Evolutionary conservation across 2,797 vertebrate species (phyloP).

Genomic region (Emys orbicularis): DNA sequence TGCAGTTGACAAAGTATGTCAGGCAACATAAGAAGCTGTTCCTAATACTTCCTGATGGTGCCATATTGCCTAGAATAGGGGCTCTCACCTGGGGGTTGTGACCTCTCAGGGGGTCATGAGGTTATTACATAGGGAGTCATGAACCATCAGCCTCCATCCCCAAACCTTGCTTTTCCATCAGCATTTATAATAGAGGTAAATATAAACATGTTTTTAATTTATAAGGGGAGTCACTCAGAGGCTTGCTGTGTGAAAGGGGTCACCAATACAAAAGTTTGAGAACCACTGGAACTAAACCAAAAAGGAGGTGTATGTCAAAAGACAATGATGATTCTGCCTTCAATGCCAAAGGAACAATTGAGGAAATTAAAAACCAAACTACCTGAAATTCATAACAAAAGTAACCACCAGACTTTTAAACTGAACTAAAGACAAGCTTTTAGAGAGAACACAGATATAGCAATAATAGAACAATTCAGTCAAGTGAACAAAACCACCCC

Average conservation of each 20-base stretch:
- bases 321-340: conserved; percentile 46
- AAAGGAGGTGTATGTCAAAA: conserved; percentile 1
- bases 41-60: conserved; percentile 66
- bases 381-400: neutral
- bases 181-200: too few relatives aligned
- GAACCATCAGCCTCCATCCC: too few relatives aligned
- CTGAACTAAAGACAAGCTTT: conserved; percentile 35
- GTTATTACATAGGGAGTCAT: too few relatives aligned
- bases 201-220: too few relatives aligned
- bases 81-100: too few relatives aligned
- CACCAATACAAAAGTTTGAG: too few relatives aligned
- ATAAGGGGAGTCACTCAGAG: too few relatives aligned
- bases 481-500: neutral
- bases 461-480: neutral
- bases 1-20: conserved; percentile 53
- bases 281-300: neutral
- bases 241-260: too few relatives aligned
- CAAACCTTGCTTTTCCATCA: too few relatives aligned
- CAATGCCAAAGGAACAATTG: conserved; percentile 13
- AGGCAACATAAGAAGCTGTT: conserved; percentile 65
- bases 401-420: conserved; percentile 32
- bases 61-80: conserved; percentile 53
- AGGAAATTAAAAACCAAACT: conserved; percentile 24
- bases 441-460: conserved; percentile 36
- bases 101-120: too few relatives aligned